Percentiles rank a stretch among this genome's conserved stretches.
These are phyloP conservation scores for Magallana nippona DNA, from an alignment of 2,888 invertebrate species.

Conservation along the genomic window DNA sequence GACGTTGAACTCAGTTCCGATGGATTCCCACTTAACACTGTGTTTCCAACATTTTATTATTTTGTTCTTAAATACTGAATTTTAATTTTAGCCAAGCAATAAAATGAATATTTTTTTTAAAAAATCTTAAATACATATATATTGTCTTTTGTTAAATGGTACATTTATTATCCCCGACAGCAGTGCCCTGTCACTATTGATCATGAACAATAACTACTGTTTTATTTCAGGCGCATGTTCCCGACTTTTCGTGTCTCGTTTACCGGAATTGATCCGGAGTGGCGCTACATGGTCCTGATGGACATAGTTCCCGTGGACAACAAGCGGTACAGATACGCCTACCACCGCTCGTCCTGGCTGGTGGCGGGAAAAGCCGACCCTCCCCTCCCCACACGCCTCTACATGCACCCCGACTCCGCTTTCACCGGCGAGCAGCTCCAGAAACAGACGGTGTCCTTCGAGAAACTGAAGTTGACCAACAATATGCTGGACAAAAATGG, in stretches of 20 bases:
- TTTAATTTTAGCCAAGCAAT: too few species aligned
- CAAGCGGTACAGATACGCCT: slow-evolving; percentile 95
- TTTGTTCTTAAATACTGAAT: too few species aligned
- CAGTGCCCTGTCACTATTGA: neutral
- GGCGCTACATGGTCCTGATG: slow-evolving; percentile 91
- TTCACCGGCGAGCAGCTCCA: slow-evolving; percentile 96
- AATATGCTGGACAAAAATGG: slow-evolving; percentile 89
- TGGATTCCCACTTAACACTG: too few species aligned
- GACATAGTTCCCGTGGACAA: slow-evolving; percentile 98
- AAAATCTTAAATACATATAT: too few species aligned
- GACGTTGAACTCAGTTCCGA: too few species aligned
- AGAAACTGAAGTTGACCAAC: slow-evolving; percentile 98
- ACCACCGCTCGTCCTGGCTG: slow-evolving; percentile 98
- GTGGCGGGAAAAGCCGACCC: slow-evolving; percentile 99
- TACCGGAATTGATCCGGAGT: slow-evolving; percentile 85
- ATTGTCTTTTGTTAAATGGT: too few species aligned
- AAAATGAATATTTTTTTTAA: too few species aligned
- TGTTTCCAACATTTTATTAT: too few species aligned
- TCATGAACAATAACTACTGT: neutral
- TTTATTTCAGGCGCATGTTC: slow-evolving; percentile 93
- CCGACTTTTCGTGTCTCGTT: slow-evolving; percentile 97
- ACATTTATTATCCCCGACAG: too few species aligned
- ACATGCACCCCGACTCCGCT: slow-evolving; percentile 97
- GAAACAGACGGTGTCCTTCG: slow-evolving; percentile 98
- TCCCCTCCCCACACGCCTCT: slow-evolving; percentile 92